Evolutionary conservation across 2,113 vertebrate species (phyloP).

Genomic region (Brachionichthys hirsutus): DNA sequence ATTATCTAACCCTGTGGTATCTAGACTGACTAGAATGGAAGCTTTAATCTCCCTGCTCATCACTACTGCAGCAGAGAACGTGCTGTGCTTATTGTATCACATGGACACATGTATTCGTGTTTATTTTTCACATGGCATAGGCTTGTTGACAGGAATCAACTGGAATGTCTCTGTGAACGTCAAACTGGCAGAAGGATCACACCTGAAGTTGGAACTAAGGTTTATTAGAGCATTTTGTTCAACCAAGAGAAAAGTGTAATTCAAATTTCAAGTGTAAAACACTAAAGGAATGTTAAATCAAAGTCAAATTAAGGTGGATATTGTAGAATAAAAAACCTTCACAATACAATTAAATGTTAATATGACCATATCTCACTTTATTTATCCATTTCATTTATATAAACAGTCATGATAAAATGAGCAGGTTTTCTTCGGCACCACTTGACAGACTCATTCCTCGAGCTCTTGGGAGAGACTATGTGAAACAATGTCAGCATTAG

Average conservation of each 20-base stretch:
- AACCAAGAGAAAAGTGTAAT: no score
- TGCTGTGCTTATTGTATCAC: conserved; percentile 29
- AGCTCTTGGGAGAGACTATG: conserved; percentile 13
- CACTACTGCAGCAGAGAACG: conserved; percentile 38
- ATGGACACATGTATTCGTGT: conserved; percentile 40
- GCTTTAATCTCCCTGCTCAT: conserved; percentile 52
- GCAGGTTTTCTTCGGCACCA: conserved; percentile 24
- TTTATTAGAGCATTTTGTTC: not conserved
- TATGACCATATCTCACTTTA: no score
- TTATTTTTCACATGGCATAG: no score
- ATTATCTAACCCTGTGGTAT: conserved; percentile 23
- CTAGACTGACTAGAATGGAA: conserved; percentile 28
- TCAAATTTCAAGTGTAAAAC: no score
- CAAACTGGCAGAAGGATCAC: not conserved
- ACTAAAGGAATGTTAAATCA: no score
- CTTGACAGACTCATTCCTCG: conserved; percentile 31
- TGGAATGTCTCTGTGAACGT: not conserved
- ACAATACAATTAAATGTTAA: no score
- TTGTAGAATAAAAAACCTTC: no score
- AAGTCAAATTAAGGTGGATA: no score
- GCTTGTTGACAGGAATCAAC: no score
- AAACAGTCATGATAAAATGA: no score
- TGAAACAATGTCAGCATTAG: conserved; percentile 33
- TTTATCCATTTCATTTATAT: no score
- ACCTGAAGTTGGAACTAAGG: not conserved